Conservation (phyloP, 1,140 invertebrate genomes). For the Drosophila yakuba region DNA sequence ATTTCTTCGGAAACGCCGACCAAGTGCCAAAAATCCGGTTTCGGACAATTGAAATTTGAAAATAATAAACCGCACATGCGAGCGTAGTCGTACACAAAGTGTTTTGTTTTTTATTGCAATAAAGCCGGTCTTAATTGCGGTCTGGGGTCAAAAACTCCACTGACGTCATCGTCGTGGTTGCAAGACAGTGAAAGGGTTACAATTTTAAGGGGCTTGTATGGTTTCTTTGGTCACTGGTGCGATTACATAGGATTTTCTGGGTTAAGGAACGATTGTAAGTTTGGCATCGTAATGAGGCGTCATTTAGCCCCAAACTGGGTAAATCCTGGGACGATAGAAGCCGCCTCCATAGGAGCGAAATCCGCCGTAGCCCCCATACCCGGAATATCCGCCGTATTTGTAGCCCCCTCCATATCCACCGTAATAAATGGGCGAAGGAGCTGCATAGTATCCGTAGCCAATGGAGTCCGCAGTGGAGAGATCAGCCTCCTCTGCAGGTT, state of each 20-base stretch:
- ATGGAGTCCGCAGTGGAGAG: conserved; percentile 53
- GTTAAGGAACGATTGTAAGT: neutral
- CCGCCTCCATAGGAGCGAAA: conserved; percentile 51
- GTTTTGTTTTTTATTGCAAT: conserved; percentile 49
- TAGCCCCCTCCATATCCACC: conserved; percentile 54
- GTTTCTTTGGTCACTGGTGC: conserved; percentile 51
- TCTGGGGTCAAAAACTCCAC: conserved; percentile 66
- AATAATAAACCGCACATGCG: conserved; percentile 55
- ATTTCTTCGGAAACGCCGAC: conserved; percentile 67
- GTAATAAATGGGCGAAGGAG: conserved; percentile 45
- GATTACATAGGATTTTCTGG: conserved; percentile 10
- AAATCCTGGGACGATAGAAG: conserved; percentile 61
- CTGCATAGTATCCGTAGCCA: conserved; percentile 59
- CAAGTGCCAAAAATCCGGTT: conserved; percentile 52
- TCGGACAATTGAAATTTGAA: conserved; percentile 54
- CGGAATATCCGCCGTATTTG: conserved; percentile 49
- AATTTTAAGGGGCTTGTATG: conserved; percentile 15
- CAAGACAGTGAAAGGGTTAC: conserved; percentile 54
- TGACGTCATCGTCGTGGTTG: conserved; percentile 59
- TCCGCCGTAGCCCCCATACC: conserved; percentile 25
- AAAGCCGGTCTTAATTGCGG: conserved; percentile 61
- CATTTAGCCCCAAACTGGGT: conserved; percentile 59
- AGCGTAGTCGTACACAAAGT: conserved; percentile 27
- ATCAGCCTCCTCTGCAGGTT: conserved; percentile 15
- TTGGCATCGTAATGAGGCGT: neutral